Evolutionary conservation across 2,888 invertebrate genomes (phyloP).

Genomic region (Onchidella celtica): DNA sequence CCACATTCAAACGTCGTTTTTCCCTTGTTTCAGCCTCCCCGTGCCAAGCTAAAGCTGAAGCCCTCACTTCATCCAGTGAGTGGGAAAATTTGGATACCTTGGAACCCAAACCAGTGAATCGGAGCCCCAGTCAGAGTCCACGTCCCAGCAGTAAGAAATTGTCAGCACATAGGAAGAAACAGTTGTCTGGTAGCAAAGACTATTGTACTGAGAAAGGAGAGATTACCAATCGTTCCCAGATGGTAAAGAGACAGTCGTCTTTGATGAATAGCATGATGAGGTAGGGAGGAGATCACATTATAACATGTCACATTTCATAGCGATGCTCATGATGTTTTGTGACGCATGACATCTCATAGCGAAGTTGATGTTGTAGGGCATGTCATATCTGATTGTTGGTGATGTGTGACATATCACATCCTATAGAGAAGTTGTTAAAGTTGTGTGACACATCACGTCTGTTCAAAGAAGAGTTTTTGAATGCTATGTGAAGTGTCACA

Average conservation of each 20-base stretch:
- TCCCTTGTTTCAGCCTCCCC: constrained; percentile 17
- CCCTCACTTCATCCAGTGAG: constrained; percentile 15
- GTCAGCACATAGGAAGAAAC: not conserved
- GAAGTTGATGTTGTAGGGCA: too few relatives aligned
- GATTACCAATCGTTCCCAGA: not conserved
- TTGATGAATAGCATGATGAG: constrained; percentile 47
- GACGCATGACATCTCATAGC: too few relatives aligned
- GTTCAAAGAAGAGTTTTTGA: too few relatives aligned
- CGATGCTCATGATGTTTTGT: too few relatives aligned
- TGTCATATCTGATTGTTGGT: too few relatives aligned
- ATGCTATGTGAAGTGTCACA: too few relatives aligned
- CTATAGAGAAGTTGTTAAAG: too few relatives aligned
- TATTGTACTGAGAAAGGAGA: not conserved
- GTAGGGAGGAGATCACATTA: not conserved
- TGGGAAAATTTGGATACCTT: constrained; percentile 36
- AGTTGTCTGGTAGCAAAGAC: not conserved
- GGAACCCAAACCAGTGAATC: constrained; percentile 21
- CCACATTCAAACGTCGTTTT: too few relatives aligned
- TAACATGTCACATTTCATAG: too few relatives aligned
- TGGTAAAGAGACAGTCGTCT: constrained; percentile 42
- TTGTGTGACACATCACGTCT: too few relatives aligned
- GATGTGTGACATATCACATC: too few relatives aligned
- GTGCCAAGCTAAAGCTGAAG: not conserved
- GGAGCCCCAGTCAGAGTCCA: constrained; percentile 30
- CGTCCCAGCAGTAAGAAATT: not conserved